A percentile compares a stretch with the other conserved stretches of the same genome.
phyloP scores from a whole-genome alignment of 2,797 vertebrate species.

The Triplophysa bombifrons region DNA sequence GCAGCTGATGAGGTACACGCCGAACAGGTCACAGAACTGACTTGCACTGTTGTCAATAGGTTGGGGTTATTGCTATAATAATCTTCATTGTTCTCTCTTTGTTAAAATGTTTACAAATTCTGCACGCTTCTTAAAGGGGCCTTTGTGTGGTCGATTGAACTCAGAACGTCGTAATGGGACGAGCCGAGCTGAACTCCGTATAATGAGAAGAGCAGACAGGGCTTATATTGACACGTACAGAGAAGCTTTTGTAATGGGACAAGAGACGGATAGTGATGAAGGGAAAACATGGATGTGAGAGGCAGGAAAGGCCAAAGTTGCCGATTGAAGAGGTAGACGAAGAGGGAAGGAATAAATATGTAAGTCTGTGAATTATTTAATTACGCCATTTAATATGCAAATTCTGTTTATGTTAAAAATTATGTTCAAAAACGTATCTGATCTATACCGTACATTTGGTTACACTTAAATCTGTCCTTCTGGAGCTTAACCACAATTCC shows the following conservation, averaged over 20 bases:
- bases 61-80: constrained; percentile 4
- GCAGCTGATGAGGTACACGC: neutral
- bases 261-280: constrained; percentile 5
- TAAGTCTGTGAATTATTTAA: neutral
- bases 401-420: neutral
- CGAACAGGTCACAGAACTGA: constrained; percentile 15
- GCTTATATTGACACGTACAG: constrained; percentile 48
- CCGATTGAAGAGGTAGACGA: constrained; percentile 9
- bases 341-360: constrained; percentile 8
- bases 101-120: constrained; percentile 40
- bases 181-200: constrained; percentile 15
- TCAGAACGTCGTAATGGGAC: constrained; percentile 24
- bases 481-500: neutral
- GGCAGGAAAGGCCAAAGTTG: constrained; percentile 13
- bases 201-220: constrained; percentile 50
- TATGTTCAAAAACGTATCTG: neutral
- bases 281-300: constrained; percentile 31
- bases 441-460: neutral
- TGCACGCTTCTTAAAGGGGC: constrained; percentile 34
- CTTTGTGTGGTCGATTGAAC: constrained; percentile 41
- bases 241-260: constrained; percentile 61
- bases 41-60: neutral
- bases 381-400: neutral
- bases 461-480: too few species aligned
- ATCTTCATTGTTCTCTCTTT: constrained; percentile 36